These are phyloP conservation scores for Hetaerina titia DNA, from an alignment of 2,888 invertebrate species.

Conservation along the genomic window DNA sequence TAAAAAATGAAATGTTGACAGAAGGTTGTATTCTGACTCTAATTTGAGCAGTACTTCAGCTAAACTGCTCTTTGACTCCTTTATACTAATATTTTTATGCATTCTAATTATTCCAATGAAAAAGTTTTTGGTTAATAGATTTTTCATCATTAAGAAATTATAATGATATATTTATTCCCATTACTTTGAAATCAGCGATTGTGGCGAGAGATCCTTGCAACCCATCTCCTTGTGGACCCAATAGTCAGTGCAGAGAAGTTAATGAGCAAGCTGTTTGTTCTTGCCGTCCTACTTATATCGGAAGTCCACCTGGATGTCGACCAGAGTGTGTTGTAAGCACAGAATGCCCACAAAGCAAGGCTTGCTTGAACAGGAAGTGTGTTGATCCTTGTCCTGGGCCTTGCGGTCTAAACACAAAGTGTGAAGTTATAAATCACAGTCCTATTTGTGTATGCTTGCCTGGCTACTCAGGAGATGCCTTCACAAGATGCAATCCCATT, in stretches of 20 bases:
- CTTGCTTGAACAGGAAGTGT: constrained; percentile 86
- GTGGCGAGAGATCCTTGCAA: constrained; percentile 78
- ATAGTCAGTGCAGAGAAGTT: constrained; percentile 84
- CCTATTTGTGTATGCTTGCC: constrained; percentile 87
- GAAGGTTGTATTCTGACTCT: too few species aligned
- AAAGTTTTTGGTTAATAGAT: neutral
- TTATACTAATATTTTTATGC: neutral
- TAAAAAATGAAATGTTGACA: too few species aligned
- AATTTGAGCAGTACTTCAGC: too few species aligned
- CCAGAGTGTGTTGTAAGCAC: constrained; percentile 79
- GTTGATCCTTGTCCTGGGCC: constrained; percentile 86
- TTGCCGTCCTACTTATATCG: constrained; percentile 84
- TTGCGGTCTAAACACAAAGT: constrained; percentile 87
- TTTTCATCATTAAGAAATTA: neutral
- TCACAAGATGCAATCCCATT: constrained; percentile 82
- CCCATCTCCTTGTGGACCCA: constrained; percentile 87
- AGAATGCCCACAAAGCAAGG: constrained; percentile 77
- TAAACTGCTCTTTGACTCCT: too few species aligned
- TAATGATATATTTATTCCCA: neutral
- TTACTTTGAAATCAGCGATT: constrained; percentile 60
- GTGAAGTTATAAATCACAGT: constrained; percentile 87
- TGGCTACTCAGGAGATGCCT: constrained; percentile 86
- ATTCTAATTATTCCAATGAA: neutral
- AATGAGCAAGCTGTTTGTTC: constrained; percentile 86
- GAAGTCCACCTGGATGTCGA: constrained; percentile 85